Percentiles rank a stretch among this genome's conserved stretches.
Conservation (phyloP, 2,888 invertebrate genomes). For the Eupithecia subumbrata region DNA sequence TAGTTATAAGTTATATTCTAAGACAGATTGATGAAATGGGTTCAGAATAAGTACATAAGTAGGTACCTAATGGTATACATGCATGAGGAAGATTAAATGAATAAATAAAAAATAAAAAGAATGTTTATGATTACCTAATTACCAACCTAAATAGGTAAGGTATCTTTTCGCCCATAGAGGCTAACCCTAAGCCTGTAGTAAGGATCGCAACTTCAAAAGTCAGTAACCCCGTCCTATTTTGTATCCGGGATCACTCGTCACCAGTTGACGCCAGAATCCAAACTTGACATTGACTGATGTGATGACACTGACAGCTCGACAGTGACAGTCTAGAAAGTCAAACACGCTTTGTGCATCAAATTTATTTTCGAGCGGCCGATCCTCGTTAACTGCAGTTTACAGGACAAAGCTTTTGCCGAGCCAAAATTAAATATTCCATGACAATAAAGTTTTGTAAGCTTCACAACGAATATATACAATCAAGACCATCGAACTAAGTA, state of each 20-base stretch:
- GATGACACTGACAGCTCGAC: slow-evolving; percentile 16
- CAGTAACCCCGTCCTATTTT: slow-evolving; percentile 6
- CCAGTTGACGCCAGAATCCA: background rate
- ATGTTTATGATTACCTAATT: no score
- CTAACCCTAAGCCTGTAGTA: background rate
- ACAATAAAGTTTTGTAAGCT: background rate
- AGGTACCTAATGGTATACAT: no score
- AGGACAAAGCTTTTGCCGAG: background rate
- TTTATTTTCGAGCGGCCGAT: background rate
- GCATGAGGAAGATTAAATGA: no score
- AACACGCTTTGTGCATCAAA: slow-evolving; percentile 11
- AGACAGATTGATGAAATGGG: no score
- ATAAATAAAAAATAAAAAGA: no score
- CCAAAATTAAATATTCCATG: background rate
- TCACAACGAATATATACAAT: no score
- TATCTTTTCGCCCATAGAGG: no score
- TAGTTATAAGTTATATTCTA: no score
- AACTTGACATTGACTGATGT: slow-evolving; percentile 17
- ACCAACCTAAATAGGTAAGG: no score
- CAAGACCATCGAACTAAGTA: no score
- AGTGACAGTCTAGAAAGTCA: slow-evolving; percentile 5
- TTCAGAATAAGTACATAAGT: no score
- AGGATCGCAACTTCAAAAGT: background rate
- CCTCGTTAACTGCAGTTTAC: background rate
- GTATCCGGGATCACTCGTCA: background rate